Percentiles rank a stretch among this genome's conserved stretches.
These are phyloP conservation scores for Archivesica marissinica DNA, from an alignment of 1,140 invertebrate species.

Conservation along the genomic window DNA sequence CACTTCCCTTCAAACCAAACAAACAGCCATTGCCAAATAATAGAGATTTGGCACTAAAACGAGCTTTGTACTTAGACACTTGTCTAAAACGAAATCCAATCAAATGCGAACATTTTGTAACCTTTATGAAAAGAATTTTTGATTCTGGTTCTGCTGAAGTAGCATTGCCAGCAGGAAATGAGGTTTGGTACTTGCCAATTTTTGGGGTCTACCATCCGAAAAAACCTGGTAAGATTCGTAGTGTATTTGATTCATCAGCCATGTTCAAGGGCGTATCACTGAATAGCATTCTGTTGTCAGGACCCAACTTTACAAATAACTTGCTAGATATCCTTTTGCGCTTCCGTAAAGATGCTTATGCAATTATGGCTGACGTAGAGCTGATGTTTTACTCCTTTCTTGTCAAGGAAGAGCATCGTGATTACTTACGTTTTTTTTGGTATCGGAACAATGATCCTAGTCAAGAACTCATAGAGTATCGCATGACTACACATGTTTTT, in stretches of 20 bases:
- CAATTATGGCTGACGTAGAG: conserved; percentile 6
- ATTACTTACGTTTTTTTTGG: conserved; percentile 30
- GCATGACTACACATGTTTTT: conserved; percentile 42
- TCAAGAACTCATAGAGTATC: conserved; percentile 25
- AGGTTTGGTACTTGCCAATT: conserved; percentile 45
- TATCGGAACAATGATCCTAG: conserved; percentile 27
- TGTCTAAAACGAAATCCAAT: conserved; percentile 19
- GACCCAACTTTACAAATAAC: conserved; percentile 71
- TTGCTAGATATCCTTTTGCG: conserved; percentile 1
- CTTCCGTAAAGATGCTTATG: conserved; percentile 22
- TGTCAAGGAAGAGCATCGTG: not conserved
- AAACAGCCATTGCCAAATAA: conserved; percentile 25
- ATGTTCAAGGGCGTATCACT: conserved; percentile 61
- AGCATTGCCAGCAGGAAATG: not conserved
- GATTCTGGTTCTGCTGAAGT: conserved; percentile 3
- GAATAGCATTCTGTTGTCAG: conserved; percentile 67
- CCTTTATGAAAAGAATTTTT: conserved; percentile 43
- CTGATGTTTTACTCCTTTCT: conserved; percentile 43
- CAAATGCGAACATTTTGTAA: conserved; percentile 10
- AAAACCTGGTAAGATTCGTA: conserved; percentile 47
- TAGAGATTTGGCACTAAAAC: not conserved
- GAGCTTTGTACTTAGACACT: conserved; percentile 1
- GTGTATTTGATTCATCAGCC: conserved; percentile 54
- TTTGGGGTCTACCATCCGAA: conserved; percentile 50
- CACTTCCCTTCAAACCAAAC: conserved; percentile 12